Conservation (phyloP, 2,888 invertebrate genomes). For the Hirtodrosophila confusa region DNA sequence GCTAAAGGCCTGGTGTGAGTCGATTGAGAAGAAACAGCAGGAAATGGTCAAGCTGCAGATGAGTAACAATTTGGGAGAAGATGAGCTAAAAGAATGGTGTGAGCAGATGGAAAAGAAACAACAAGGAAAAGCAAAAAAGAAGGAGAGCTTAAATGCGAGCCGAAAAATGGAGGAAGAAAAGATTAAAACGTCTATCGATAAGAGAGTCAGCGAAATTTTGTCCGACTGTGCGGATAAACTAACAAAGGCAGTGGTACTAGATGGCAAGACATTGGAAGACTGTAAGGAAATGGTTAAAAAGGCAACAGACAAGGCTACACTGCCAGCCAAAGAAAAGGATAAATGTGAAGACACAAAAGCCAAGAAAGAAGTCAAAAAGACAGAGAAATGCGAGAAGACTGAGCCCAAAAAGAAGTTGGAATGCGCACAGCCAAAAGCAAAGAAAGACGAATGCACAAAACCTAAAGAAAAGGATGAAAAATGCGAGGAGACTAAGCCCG, state of each 20-base stretch:
- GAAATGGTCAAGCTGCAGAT: slow-evolving; percentile 3
- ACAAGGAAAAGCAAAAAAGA: neutral
- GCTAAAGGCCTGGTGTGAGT: slow-evolving; percentile 10
- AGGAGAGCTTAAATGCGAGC: neutral
- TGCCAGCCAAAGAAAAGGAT: neutral
- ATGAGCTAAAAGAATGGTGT: slow-evolving; percentile 1
- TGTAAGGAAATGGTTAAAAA: slow-evolving; percentile 15
- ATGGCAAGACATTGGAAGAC: neutral
- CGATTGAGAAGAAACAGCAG: slow-evolving; percentile 15
- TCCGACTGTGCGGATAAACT: slow-evolving; percentile 4
- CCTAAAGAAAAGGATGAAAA: neutral
- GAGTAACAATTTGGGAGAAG: slow-evolving; percentile 1
- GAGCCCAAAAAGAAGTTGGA: neutral
- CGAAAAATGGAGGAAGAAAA: neutral
- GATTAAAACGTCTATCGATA: slow-evolving; percentile 7
- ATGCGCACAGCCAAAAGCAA: neutral
- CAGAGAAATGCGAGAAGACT: too few species aligned
- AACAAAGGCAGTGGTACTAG: neutral
- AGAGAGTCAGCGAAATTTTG: slow-evolving; percentile 8
- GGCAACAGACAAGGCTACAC: neutral
- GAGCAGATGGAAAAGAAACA: slow-evolving; percentile 12
- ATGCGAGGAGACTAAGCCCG: too few species aligned
- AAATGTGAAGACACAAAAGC: too few species aligned
- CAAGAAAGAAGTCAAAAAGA: neutral
- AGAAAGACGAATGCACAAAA: neutral